These are phyloP conservation scores for Lepilemur septentrionalis DNA, from an alignment of 2,797 vertebrate species.

Conservation along the genomic window DNA sequence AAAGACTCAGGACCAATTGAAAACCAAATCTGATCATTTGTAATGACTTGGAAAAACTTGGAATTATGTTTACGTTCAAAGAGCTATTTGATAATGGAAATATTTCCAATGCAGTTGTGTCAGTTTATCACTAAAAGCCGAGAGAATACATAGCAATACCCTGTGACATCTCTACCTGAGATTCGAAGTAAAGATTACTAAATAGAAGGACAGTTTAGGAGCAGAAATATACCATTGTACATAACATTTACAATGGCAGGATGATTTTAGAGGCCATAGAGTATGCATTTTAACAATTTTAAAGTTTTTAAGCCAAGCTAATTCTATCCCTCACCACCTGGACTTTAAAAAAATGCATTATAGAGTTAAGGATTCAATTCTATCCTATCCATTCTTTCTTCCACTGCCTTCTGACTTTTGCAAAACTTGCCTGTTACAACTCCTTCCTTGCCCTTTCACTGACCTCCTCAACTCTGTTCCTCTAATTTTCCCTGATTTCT, in stretches of 20 bases:
- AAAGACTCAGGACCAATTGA: neutral
- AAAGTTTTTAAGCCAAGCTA: neutral
- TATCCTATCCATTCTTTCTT: neutral
- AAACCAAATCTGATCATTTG: conserved; percentile 2
- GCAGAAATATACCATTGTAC: neutral
- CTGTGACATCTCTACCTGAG: neutral
- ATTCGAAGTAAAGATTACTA: neutral
- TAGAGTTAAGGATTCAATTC: neutral
- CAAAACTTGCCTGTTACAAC: neutral
- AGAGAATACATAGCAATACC: neutral
- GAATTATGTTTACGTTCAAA: neutral
- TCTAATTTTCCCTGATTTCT: neutral
- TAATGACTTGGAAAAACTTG: neutral
- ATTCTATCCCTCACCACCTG: neutral
- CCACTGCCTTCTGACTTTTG: neutral
- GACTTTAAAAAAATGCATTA: neutral
- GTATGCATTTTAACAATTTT: neutral
- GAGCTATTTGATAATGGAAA: neutral
- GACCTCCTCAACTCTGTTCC: too few species aligned
- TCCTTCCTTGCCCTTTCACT: neutral
- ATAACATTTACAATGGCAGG: neutral
- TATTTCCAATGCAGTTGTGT: neutral
- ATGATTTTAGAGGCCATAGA: neutral
- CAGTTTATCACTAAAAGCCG: neutral
- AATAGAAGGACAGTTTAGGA: neutral